Evolutionary conservation across 2,797 vertebrate species (phyloP), one percentile per base, ranked within the genome.

Genomic region (Enoplosus armatus): DNA sequence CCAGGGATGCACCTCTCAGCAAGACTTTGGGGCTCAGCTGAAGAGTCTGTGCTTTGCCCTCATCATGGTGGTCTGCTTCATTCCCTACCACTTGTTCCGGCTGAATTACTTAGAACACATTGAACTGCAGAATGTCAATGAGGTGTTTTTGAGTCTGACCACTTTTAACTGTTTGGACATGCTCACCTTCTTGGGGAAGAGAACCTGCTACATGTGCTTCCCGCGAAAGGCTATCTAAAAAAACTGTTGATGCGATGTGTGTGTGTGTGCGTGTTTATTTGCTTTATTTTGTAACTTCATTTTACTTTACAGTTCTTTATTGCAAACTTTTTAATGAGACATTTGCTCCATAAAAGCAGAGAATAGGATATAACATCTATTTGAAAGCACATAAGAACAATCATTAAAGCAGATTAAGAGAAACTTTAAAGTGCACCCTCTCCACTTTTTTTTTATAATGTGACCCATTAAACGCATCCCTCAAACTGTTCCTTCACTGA

Each of bases 71-170:
- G 64, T 94, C 74, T 98, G 96, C 82, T 96, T 98, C 72, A 88
- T 97, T 54, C 98, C 98, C 20, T 97, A 97, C 86, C 97, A 97
- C 31, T 51, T 96, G 26, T 99, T 97, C 20, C 93, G 98, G 18
- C 69, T 96, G 24, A 89, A 95, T 62, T 99, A 98, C 75, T 37
- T 99, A 26, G 4, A 81, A 0, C 0, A 92, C 0, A 0, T 84
- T 0, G 0, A 4, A 0, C 24, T 90, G 33, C 2, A 89, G 60
- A 0, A 1, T 0, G 0, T 48, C 54, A 99, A 99, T 14, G 98
- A 99, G 77, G 90, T 98, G n/a, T 96, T 97, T 71, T 76, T 99
- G 81, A 95, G 96, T 60, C 26, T 98, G 67, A 98, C 97, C 20
- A 95, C 96, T 0, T 91, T 99, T 22, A 97, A 96, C 80, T 98